phyloP scores from a whole-genome alignment of 2,888 invertebrate genomes.

The Eupithecia insigniata region DNA sequence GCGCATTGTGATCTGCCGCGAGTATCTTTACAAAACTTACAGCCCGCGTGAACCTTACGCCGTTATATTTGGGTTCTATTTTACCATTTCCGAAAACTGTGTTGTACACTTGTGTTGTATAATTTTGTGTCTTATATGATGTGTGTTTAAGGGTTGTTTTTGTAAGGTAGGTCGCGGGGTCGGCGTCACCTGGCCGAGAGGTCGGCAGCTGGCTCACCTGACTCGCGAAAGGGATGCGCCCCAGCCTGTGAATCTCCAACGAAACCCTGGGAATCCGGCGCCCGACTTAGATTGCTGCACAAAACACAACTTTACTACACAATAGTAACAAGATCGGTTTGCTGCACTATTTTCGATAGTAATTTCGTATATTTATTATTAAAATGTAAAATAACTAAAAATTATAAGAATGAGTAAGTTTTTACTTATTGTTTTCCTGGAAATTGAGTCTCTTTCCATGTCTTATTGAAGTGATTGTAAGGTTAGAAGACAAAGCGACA shows the following conservation, averaged over 20 bases:
- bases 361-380: background rate
- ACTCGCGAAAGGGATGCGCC: constrained; percentile 81
- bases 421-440: background rate
- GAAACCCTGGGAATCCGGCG: constrained; percentile 72
- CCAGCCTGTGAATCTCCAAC: constrained; percentile 72
- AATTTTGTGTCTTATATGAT: constrained; percentile 39
- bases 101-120: constrained; percentile 39
- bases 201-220: constrained; percentile 79
- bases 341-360: constrained; percentile 32
- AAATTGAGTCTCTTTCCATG: background rate
- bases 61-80: constrained; percentile 57
- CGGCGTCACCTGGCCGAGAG: constrained; percentile 74
- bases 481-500: constrained; percentile 8
- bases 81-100: constrained; percentile 51
- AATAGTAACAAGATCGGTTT: constrained; percentile 70
- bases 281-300: constrained; percentile 60
- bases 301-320: constrained; percentile 46
- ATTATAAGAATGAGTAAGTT: background rate
- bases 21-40: constrained; percentile 59
- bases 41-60: constrained; percentile 55
- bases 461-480: background rate
- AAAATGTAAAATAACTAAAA: background rate
- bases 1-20: constrained; percentile 73
- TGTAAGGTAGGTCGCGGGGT: constrained; percentile 40
- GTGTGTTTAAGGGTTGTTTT: constrained; percentile 47